Percentiles rank a stretch among this genome's conserved stretches.
These are phyloP conservation scores for Perizoma flavofasciatum DNA, from an alignment of 2,888 invertebrate genomes.

Conservation along the genomic window DNA sequence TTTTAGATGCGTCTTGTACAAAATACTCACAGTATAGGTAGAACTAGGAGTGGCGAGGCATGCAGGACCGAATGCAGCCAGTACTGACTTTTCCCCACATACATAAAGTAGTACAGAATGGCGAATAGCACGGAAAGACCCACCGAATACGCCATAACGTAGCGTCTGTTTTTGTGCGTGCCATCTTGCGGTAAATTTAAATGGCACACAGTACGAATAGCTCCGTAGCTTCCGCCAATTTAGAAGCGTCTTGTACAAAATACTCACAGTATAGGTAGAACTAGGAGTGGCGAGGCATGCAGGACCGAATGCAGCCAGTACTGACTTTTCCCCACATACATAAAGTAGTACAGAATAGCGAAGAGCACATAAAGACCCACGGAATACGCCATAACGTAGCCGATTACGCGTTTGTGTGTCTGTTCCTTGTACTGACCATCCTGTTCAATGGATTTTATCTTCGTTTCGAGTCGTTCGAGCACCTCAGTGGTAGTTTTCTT, in stretches of 20 bases:
- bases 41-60: too few relatives aligned
- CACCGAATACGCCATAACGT: conserved; percentile 88
- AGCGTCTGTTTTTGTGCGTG: conserved; percentile 89
- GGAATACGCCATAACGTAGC: conserved; percentile 88
- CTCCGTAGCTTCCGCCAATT: too few relatives aligned
- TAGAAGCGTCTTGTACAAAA: conserved; percentile 52
- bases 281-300: conserved; percentile 90
- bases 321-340: conserved; percentile 91
- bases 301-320: conserved; percentile 87
- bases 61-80: too few relatives aligned
- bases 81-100: conserved; percentile 88
- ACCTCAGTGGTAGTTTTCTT: conserved; percentile 76
- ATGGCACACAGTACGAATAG: too few relatives aligned
- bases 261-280: conserved; percentile 94
- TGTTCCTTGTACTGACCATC: conserved; percentile 92
- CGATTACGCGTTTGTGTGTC: conserved; percentile 91
- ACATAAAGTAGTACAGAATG: conserved; percentile 81
- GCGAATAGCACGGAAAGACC: conserved; percentile 88
- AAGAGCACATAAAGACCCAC: conserved; percentile 88
- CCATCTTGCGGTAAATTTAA: conserved; percentile 82
- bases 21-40: too few relatives aligned
- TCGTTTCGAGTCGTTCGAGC: conserved; percentile 89
- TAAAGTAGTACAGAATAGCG: conserved; percentile 90
- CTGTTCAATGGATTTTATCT: conserved; percentile 91
- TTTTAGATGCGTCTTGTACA: background rate